A percentile compares a stretch with the other conserved stretches of the same genome.
phyloP scores from a whole-genome alignment of 1,140 invertebrate species.

The Aphelenchoides fujianensis region DNA sequence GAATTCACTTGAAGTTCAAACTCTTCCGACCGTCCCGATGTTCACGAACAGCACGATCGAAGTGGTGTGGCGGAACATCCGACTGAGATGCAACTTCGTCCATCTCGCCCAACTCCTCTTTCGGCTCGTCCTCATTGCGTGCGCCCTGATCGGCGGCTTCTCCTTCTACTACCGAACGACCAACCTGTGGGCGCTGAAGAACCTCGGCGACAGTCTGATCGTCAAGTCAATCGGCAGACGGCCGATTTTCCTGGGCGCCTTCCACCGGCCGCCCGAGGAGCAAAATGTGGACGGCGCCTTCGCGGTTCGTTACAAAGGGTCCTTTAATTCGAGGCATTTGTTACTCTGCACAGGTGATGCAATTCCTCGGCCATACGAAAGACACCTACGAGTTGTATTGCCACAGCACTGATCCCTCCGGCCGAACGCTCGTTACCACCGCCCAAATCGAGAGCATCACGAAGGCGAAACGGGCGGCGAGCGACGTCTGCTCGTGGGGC shows the following conservation, averaged over 20 bases:
- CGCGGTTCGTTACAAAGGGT: conserved; percentile 39
- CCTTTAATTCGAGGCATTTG: neutral
- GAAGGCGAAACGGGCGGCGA: conserved; percentile 57
- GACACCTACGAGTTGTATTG: conserved; percentile 48
- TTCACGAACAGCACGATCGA: no score
- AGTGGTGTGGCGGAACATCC: neutral
- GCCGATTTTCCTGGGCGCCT: conserved; percentile 56
- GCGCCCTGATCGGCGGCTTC: conserved; percentile 38
- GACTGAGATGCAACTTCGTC: neutral
- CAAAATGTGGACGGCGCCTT: conserved; percentile 56
- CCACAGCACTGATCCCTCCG: conserved; percentile 30
- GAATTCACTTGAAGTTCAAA: no score
- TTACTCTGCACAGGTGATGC: conserved; percentile 46
- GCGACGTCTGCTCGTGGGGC: conserved; percentile 57
- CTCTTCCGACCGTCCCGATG: no score
- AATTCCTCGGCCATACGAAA: conserved; percentile 52
- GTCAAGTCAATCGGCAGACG: conserved; percentile 50
- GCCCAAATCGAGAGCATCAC: conserved; percentile 54
- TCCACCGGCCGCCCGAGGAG: conserved; percentile 48
- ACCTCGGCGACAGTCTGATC: conserved; percentile 56
- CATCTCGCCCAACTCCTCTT: neutral
- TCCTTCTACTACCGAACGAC: conserved; percentile 61
- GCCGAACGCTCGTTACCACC: conserved; percentile 23
- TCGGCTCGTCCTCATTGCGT: conserved; percentile 15
- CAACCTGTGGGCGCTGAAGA: conserved; percentile 61